phyloP scores from a whole-genome alignment of 2,797 vertebrate species.

The Spinibarbus caldwelli region DNA sequence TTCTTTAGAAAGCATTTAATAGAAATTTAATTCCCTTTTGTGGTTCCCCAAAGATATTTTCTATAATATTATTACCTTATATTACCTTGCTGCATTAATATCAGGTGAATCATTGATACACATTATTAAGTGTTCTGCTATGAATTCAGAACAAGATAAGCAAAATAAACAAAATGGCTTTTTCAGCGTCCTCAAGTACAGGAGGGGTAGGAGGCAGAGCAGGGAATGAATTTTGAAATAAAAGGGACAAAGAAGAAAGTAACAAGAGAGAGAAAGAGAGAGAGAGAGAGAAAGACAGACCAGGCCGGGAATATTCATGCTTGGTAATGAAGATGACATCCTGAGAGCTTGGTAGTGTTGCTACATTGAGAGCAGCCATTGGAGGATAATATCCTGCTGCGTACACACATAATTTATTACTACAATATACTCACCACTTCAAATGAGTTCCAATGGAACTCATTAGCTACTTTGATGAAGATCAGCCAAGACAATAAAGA shows the following conservation, averaged over 20 bases:
- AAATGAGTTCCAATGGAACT: constrained; percentile 78
- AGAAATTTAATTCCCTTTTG: not conserved
- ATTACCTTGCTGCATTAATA: no score
- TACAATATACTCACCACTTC: constrained; percentile 73
- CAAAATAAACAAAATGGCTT: not conserved
- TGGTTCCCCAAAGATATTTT: not conserved
- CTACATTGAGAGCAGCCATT: constrained; percentile 50
- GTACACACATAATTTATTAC: constrained; percentile 76
- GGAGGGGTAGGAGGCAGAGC: not conserved
- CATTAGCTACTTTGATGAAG: constrained; percentile 75
- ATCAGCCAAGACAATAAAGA: constrained; percentile 67
- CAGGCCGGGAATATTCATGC: constrained; percentile 16
- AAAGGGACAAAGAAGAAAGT: constrained; percentile 1
- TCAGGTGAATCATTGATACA: not conserved
- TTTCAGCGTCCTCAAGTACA: not conserved
- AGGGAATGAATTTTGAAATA: constrained; percentile 4
- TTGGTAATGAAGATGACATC: constrained; percentile 61
- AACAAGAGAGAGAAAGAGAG: no score
- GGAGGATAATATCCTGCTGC: constrained; percentile 70
- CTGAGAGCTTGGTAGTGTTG: constrained; percentile 47
- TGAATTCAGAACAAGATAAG: not conserved
- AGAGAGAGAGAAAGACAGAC: not conserved
- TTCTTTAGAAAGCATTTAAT: no score
- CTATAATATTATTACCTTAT: not conserved
- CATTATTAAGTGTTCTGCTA: not conserved